Conservation (phyloP, 2,888 invertebrate species). For the Drosophila buzzatii region DNA sequence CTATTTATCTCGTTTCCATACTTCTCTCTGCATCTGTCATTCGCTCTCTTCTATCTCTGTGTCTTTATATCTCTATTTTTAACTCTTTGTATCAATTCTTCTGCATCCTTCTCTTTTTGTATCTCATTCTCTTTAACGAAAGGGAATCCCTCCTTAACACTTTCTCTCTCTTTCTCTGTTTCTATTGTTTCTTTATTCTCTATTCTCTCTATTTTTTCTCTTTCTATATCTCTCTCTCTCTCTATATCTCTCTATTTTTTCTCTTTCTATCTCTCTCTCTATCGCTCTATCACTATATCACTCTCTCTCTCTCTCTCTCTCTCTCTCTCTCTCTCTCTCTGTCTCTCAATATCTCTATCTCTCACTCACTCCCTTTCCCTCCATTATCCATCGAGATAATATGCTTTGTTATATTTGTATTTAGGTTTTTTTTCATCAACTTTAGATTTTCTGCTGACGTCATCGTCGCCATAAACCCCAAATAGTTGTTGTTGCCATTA, state of each 20-base stretch:
- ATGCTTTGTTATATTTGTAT: conserved; percentile 17
- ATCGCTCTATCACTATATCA: background rate
- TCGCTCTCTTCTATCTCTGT: too few relatives aligned
- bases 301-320: background rate
- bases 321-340: too few relatives aligned
- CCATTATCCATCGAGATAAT: background rate
- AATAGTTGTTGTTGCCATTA: conserved; percentile 53
- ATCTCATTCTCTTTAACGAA: background rate
- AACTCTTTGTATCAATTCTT: too few relatives aligned
- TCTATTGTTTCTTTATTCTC: background rate
- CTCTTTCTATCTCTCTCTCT: background rate
- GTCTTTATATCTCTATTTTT: too few relatives aligned
- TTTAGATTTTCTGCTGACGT: conserved; percentile 54
- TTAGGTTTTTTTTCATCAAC: background rate
- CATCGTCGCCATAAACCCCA: conserved; percentile 44
- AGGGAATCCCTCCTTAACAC: background rate
- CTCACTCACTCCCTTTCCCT: too few relatives aligned
- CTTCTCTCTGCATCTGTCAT: too few relatives aligned
- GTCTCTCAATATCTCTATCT: background rate
- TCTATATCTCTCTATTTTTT: background rate
- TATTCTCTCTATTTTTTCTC: background rate
- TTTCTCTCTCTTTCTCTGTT: background rate
- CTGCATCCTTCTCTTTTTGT: background rate
- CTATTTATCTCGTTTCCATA: too few relatives aligned
- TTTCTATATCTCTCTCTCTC: background rate